A percentile compares a stretch with the other conserved stretches of the same genome.
Evolutionary conservation across 2,888 invertebrate species (phyloP).

Genomic region (Theretra japonica): DNA sequence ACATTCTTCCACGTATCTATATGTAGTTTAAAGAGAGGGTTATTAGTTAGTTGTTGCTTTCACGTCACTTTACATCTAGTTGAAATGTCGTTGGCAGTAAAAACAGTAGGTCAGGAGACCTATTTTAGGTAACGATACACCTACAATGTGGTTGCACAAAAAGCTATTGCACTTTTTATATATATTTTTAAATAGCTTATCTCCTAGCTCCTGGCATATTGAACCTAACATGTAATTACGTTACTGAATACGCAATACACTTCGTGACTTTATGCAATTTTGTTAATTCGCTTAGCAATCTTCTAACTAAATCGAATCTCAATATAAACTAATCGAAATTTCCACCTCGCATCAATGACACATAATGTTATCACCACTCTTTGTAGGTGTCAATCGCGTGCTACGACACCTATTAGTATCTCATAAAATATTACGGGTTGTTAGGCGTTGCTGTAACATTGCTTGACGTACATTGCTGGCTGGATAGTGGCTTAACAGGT

Average conservation of each 20-base stretch:
- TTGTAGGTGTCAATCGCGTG: constrained; percentile 55
- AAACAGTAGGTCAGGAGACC: neutral
- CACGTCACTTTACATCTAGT: neutral
- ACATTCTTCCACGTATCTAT: neutral
- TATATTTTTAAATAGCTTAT: neutral
- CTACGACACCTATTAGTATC: constrained; percentile 47
- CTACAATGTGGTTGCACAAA: neutral
- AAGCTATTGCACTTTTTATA: neutral
- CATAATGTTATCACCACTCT: constrained; percentile 61
- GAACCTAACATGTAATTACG: constrained; percentile 23
- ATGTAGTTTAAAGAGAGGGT: neutral
- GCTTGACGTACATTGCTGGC: constrained; percentile 43
- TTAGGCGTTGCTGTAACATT: constrained; percentile 8
- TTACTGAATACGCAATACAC: constrained; percentile 10
- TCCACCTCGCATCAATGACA: constrained; percentile 51
- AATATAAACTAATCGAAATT: constrained; percentile 55
- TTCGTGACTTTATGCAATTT: constrained; percentile 19
- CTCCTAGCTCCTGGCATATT: neutral
- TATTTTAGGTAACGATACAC: neutral
- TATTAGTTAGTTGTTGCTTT: neutral
- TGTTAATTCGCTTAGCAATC: constrained; percentile 20
- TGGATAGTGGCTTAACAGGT: constrained; percentile 19
- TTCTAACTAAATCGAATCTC: constrained; percentile 49
- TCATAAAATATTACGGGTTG: constrained; percentile 11
- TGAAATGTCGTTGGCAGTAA: neutral